These are phyloP conservation scores for Candoia aspera DNA, from an alignment of 2,113 vertebrate genomes.

Conservation along the genomic window DNA sequence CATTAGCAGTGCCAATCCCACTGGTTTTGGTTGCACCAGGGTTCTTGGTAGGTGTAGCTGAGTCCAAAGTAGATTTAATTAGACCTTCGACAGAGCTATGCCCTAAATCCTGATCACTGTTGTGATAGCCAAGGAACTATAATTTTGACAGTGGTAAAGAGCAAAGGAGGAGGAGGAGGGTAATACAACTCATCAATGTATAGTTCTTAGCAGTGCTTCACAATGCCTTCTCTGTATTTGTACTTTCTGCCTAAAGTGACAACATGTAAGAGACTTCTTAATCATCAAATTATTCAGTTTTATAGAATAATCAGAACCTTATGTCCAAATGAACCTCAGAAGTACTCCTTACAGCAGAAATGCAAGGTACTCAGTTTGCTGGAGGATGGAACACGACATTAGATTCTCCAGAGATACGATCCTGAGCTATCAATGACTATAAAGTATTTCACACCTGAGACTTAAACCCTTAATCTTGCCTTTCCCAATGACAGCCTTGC, in stretches of 20 bases:
- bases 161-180: not conserved
- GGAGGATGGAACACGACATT: conserved; percentile 33
- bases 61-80: not conserved
- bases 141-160: not conserved
- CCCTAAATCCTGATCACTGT: not conserved
- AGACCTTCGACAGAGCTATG: not conserved
- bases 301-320: not conserved
- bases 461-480: conserved; percentile 17
- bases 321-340: not conserved
- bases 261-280: not conserved
- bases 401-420: conserved; percentile 25
- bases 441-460: conserved; percentile 29
- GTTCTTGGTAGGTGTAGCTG: not conserved
- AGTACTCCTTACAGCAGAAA: not conserved
- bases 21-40: not conserved
- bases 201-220: not conserved
- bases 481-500: conserved; percentile 1
- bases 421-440: not conserved
- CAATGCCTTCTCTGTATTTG: not conserved
- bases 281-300: not conserved
- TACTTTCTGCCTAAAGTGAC: not conserved
- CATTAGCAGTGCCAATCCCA: not conserved
- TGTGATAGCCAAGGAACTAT: not conserved
- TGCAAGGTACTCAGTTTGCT: not conserved
- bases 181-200: not conserved